A percentile compares a stretch with the other conserved stretches of the same genome.
Conservation (phyloP, 2,113 vertebrate genomes). For the Stomatorhinus ivindoensis region DNA sequence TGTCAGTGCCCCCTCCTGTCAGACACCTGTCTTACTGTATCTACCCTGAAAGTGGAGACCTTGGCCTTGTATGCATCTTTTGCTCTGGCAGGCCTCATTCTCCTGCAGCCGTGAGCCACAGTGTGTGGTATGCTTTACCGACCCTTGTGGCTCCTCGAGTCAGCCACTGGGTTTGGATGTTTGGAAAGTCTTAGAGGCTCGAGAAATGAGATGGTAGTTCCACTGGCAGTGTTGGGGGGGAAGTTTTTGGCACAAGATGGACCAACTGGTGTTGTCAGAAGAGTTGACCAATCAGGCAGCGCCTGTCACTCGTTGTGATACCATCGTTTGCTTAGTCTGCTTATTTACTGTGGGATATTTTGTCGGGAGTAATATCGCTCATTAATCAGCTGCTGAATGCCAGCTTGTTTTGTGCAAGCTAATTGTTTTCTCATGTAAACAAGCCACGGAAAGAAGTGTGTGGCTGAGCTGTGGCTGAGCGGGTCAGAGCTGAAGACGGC, state of each 20-base stretch:
- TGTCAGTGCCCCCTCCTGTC: neutral
- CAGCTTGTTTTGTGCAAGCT: neutral
- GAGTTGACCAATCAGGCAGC: neutral
- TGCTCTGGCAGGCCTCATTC: neutral
- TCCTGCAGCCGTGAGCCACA: neutral
- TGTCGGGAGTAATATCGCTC: neutral
- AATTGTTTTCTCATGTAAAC: neutral
- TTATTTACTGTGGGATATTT: neutral
- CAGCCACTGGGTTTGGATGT: neutral
- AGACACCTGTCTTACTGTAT: slow-evolving; percentile 11
- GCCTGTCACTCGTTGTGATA: neutral
- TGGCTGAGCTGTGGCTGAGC: neutral
- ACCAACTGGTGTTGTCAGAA: neutral
- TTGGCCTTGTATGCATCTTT: neutral
- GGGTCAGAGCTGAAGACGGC: neutral
- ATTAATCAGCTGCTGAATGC: neutral
- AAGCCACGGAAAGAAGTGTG: no score
- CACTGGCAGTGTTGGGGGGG: neutral
- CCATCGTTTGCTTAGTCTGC: neutral
- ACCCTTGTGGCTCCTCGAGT: neutral
- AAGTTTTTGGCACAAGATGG: neutral
- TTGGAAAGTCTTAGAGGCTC: neutral
- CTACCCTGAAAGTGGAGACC: neutral
- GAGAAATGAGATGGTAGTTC: neutral
- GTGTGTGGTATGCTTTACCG: neutral